Evolutionary conservation across 2,797 vertebrate genomes (phyloP).

Genomic region (Brachymystax lenok): DNA sequence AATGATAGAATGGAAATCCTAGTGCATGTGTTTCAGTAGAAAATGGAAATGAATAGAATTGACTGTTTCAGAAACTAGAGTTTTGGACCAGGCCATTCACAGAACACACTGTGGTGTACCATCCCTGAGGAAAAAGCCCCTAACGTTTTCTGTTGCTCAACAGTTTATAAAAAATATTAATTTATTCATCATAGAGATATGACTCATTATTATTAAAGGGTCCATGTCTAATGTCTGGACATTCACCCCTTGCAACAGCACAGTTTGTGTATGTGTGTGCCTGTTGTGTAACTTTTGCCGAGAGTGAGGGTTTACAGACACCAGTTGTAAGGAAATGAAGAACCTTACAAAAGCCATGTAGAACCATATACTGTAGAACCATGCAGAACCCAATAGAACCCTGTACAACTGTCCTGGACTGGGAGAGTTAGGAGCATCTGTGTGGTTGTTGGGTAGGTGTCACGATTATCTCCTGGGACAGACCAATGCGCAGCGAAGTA

Average conservation of each 20-base stretch:
- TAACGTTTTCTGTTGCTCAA: slow-evolving; percentile 27
- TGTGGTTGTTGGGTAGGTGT: not conserved
- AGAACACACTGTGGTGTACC: slow-evolving; percentile 32
- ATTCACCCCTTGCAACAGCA: not conserved
- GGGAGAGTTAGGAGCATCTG: not conserved
- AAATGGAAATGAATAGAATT: slow-evolving; percentile 31
- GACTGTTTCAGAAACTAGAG: slow-evolving; percentile 21
- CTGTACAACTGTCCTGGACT: not conserved
- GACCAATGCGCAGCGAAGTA: too few species aligned
- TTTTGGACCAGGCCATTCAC: slow-evolving; percentile 7
- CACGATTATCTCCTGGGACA: too few species aligned
- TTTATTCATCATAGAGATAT: slow-evolving; percentile 30
- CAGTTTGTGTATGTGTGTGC: not conserved
- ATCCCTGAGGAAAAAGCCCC: not conserved
- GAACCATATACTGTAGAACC: too few species aligned
- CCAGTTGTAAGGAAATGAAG: too few species aligned
- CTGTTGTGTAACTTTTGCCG: too few species aligned
- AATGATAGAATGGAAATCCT: slow-evolving; percentile 37
- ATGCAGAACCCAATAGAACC: too few species aligned
- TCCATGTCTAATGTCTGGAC: slow-evolving; percentile 1
- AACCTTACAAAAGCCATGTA: too few species aligned
- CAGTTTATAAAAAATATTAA: slow-evolving; percentile 12
- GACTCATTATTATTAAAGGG: slow-evolving; percentile 47
- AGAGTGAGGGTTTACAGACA: too few species aligned
- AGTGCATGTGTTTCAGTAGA: not conserved